Conservation (phyloP, 2,888 invertebrate species). For the Acholoe squamosa region DNA sequence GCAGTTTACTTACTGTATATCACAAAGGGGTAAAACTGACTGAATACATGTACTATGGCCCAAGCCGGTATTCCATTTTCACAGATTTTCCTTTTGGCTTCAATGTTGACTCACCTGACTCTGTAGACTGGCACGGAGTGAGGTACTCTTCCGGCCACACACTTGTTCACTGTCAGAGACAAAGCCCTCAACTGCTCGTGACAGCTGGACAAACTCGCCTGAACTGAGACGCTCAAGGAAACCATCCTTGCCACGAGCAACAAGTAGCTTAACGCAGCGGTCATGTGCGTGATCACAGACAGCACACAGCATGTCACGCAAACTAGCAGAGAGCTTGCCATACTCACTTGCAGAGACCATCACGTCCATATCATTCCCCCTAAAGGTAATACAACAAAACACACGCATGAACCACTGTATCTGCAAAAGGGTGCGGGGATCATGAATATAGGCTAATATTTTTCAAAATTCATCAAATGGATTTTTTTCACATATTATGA, state of each 20-base stretch:
- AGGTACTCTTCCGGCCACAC: slow-evolving; percentile 86
- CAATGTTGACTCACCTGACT: slow-evolving; percentile 82
- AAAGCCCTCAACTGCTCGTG: slow-evolving; percentile 91
- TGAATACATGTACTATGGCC: no score
- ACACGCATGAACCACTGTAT: no score
- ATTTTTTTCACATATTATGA: no score
- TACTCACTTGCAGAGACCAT: slow-evolving; percentile 89
- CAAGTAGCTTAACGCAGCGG: slow-evolving; percentile 93
- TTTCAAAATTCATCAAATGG: no score
- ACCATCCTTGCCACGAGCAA: slow-evolving; percentile 86
- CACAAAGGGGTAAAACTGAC: not conserved
- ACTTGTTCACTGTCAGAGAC: slow-evolving; percentile 89
- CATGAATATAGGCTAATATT: no score
- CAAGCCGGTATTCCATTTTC: not conserved
- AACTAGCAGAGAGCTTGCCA: slow-evolving; percentile 87
- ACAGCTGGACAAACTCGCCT: slow-evolving; percentile 90
- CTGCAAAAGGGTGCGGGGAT: no score
- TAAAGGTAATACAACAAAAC: not conserved
- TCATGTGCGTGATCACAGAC: slow-evolving; percentile 95
- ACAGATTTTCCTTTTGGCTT: not conserved
- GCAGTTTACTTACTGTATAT: no score
- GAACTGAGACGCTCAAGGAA: slow-evolving; percentile 89
- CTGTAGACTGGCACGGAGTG: slow-evolving; percentile 91
- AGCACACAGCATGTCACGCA: slow-evolving; percentile 91
- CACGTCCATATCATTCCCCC: slow-evolving; percentile 83